Base-by-base conservation (phyloP, 2,797 vertebrate genomes). In the Adelosebastes latens region DNA sequence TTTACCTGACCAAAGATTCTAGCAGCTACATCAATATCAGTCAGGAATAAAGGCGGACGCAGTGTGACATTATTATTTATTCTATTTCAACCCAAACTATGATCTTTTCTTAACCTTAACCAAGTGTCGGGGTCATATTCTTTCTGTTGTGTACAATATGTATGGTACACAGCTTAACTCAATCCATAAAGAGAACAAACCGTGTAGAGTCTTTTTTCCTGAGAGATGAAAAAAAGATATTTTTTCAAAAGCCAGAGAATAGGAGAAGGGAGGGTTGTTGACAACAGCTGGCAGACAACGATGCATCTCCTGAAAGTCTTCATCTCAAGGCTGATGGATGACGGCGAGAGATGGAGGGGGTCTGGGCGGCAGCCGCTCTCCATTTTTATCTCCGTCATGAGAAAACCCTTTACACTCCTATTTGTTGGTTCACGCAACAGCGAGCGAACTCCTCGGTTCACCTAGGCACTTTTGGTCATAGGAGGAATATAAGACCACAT, bases 311-410 rank as follows among this genome's bases (percentile, higher is more conserved):
- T 74, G 81, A 82, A 89, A 83, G 84, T 83, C 83, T 91, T 88
- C 82, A 88, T 93, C 80, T 82, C 75, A 63, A 65, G 71, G 66
- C 85, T 92, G 87, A 91, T 87, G 75, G 87, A 91, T 91, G 88
- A 78, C 46, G 53, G 67, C 10, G 24, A 62, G 70, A 74, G 75
- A 79, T 34, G 77, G 55, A 72, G 82, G 65, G 77, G 75, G 71
- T 79, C 59, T n/a, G 69, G 6, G 7, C 53, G 20, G 67, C 75
- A 87, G 81, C 27, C 46, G 1, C 58, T 87, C 63, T 84, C 77
- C 85, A 72, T 83, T 85, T 87, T 79, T 85, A 80, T 84, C 66
- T 68, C 64, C 32, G 12, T 75, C 80, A 75, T 18, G 64, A 83
- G 71, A 80, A 82, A 80, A 74, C 36, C 13, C 2, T 64, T 70